These are phyloP conservation scores for Drosophila parvula DNA, from an alignment of 1,140 invertebrate species.

Conservation along the genomic window DNA sequence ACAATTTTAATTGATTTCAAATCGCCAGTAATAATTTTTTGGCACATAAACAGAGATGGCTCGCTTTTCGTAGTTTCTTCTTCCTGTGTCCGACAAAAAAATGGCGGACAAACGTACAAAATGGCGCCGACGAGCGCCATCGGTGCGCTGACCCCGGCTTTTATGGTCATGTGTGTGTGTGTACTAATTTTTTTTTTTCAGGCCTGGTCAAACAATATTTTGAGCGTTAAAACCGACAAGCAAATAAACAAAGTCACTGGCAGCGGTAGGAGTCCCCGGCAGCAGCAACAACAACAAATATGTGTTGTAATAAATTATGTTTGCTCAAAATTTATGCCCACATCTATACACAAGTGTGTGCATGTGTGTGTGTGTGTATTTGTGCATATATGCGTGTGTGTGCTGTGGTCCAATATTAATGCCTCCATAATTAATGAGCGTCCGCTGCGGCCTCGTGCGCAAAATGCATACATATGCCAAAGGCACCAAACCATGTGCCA, in stretches of 20 bases:
- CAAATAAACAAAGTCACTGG: constrained; percentile 65
- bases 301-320: constrained; percentile 80
- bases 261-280: constrained; percentile 44
- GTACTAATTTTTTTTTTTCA: constrained; percentile 41
- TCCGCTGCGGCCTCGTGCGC: constrained; percentile 67
- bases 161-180: constrained; percentile 20
- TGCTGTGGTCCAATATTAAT: constrained; percentile 55
- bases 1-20: background rate
- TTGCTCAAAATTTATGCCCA: constrained; percentile 75
- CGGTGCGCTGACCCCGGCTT: constrained; percentile 65
- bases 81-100: constrained; percentile 46
- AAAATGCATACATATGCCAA: constrained; percentile 76
- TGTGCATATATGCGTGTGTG: constrained; percentile 34
- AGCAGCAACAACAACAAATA: constrained; percentile 59
- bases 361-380: constrained; percentile 4
- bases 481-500: constrained; percentile 33
- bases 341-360: constrained; percentile 30
- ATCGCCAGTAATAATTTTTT: too few species aligned
- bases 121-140: constrained; percentile 53
- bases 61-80: too few species aligned
- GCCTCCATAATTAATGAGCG: constrained; percentile 65
- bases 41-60: too few species aligned
- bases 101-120: constrained; percentile 62
- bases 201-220: constrained; percentile 56
- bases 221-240: constrained; percentile 77